Base-by-base conservation (phyloP, 2,113 vertebrate species). In the Varanus salvator region DNA sequence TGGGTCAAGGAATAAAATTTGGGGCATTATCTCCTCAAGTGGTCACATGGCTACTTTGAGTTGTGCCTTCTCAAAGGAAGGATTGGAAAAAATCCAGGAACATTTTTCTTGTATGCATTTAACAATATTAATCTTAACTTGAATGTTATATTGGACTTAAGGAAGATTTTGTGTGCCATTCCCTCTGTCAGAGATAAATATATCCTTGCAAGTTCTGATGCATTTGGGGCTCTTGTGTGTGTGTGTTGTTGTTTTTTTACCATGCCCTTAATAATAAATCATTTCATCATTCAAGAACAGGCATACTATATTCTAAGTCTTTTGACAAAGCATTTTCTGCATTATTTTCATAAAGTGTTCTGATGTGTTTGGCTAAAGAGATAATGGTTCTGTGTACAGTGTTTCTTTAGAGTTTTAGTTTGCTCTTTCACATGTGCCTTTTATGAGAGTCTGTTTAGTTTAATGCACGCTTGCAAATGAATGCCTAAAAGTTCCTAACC, bases 141-240 rank as follows among this genome's bases (percentile, higher is more conserved):
- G 23, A 38, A 29, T 21, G 8, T 38, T 48, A 9, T 69, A 9
- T 19, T 44, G 72, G 7, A 50, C 66, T 76, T 68, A 68, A 11
- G 34, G 38, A 64, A 29, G 38, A 19, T 75, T 89, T 71, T 76
- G 7, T 60, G 2, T 34, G 38, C 34, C 57, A 50, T 89, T 21
- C 38, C 25, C 17, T 27, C n/a, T n/a, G 21, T 83, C 34, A 71
- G 76, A 60, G 15, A 66, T n/a, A 29, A 82, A 52, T 72, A 29
- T 75, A n/a, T 89, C 34, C 19, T 44, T 69, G 87, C n/a, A 54
- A 75, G 11, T 54, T 31, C 8, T 83, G 69, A 66, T 60, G 50
- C 19, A 75, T 86, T 85, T 17, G 85, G 85, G 66, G 34, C 52
- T 89, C 80, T 27, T 82, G 34, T 27, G 48, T n/a, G n/a, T n/a